These are phyloP conservation scores for Manacus vitellinus DNA, from an alignment of 2,113 vertebrate species.

Conservation along the genomic window DNA sequence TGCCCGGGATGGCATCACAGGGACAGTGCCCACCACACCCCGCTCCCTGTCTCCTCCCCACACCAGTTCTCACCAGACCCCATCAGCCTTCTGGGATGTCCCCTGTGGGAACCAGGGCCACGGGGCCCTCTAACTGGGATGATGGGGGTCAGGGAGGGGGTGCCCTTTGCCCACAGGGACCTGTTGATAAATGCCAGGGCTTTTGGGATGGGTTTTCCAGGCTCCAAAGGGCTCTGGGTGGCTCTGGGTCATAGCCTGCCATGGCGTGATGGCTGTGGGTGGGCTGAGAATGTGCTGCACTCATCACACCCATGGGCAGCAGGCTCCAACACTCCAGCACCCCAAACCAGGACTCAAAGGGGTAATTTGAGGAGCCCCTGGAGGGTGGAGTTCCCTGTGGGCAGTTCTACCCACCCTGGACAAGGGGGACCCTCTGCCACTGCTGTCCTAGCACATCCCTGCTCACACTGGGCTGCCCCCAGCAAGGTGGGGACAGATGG, in stretches of 20 bases:
- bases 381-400: background rate
- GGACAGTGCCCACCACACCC: background rate
- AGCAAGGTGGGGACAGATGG: background rate
- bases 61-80: background rate
- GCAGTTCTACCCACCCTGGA: background rate
- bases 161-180: background rate
- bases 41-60: background rate
- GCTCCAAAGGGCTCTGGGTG: background rate
- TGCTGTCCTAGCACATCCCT: background rate
- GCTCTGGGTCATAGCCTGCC: background rate
- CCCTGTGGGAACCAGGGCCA: background rate
- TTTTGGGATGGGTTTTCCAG: background rate
- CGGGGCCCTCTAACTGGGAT: background rate
- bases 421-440: background rate
- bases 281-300: background rate
- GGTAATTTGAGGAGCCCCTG: background rate
- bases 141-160: background rate
- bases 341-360: background rate
- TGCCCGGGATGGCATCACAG: accelerated
- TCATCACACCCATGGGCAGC: background rate
- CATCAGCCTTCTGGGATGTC: background rate
- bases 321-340: background rate
- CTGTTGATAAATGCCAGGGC: accelerated
- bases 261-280: background rate
- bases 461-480: background rate